phyloP scores from a whole-genome alignment of 2,888 invertebrate genomes.

The Ptilodon capucinus region DNA sequence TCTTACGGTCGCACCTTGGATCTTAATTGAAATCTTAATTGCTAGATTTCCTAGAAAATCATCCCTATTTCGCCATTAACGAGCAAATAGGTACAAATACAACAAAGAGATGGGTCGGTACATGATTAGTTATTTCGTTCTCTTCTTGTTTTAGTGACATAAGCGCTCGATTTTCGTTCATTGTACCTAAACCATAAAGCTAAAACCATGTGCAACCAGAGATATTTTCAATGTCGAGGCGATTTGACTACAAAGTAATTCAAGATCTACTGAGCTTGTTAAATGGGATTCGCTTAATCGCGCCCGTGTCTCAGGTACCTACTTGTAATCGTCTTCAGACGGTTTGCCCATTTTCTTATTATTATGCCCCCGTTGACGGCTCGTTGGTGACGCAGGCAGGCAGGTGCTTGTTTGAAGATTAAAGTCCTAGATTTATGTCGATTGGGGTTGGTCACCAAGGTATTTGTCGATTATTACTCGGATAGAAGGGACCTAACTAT shows the following conservation, averaged over 20 bases:
- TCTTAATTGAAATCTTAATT: too few species aligned
- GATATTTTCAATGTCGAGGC: not conserved
- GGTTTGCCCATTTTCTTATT: conserved; percentile 24
- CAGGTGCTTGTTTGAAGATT: conserved; percentile 2
- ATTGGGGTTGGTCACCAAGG: not conserved
- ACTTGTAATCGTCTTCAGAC: conserved; percentile 27
- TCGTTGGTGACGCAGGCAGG: conserved; percentile 10
- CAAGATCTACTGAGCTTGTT: conserved; percentile 13
- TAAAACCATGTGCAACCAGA: not conserved
- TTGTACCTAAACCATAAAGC: not conserved
- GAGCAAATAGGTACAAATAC: too few species aligned
- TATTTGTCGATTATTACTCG: not conserved
- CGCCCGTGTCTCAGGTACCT: conserved; percentile 21
- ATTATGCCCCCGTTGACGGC: conserved; percentile 20
- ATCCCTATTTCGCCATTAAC: too few species aligned
- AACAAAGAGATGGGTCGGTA: not conserved
- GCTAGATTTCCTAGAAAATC: too few species aligned
- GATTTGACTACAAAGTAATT: conserved; percentile 15
- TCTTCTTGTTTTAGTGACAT: not conserved
- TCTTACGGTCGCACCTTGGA: too few species aligned
- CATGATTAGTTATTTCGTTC: not conserved
- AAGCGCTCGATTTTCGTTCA: not conserved
- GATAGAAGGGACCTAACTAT: not conserved
- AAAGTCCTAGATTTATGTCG: not conserved
- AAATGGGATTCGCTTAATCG: conserved; percentile 23